These are phyloP conservation scores for Penaeus indicus DNA, from an alignment of 1,140 invertebrate species.

Conservation along the genomic window DNA sequence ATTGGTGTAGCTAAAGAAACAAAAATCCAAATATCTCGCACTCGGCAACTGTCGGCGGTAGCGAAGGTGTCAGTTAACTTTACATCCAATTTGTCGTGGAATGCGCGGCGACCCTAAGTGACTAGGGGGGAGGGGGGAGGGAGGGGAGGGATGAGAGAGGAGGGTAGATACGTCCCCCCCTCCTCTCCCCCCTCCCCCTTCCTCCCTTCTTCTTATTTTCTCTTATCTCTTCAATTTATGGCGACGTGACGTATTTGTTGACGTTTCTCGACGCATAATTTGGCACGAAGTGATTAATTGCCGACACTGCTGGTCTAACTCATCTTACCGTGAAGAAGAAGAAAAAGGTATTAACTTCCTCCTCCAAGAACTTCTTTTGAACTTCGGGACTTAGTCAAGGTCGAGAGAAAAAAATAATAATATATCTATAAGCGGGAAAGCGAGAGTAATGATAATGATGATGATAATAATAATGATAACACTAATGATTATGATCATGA, in stretches of 20 bases:
- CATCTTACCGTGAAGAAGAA: neutral
- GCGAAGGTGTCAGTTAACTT: constrained; percentile 54
- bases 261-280: constrained; percentile 57
- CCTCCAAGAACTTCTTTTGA: neutral
- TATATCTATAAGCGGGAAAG: too few species aligned
- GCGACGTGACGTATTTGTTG: constrained; percentile 51
- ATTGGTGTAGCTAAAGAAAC: constrained; percentile 49
- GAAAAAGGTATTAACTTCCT: neutral
- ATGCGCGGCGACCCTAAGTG: constrained; percentile 38
- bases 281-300: constrained; percentile 40
- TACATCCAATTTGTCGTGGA: constrained; percentile 57
- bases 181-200: neutral
- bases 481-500: too few species aligned
- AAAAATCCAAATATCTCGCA: constrained; percentile 21
- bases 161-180: too few species aligned
- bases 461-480: too few species aligned
- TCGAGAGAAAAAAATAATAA: too few species aligned
- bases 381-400: neutral
- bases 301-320: neutral
- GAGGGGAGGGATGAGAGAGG: too few species aligned
- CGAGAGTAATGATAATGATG: too few species aligned
- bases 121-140: neutral
- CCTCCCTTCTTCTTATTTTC: constrained; percentile 5
- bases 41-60: neutral
- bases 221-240: constrained; percentile 52